Evolutionary conservation across 2,113 vertebrate species (phyloP).

Genomic region (Oenanthe oenanthe): DNA sequence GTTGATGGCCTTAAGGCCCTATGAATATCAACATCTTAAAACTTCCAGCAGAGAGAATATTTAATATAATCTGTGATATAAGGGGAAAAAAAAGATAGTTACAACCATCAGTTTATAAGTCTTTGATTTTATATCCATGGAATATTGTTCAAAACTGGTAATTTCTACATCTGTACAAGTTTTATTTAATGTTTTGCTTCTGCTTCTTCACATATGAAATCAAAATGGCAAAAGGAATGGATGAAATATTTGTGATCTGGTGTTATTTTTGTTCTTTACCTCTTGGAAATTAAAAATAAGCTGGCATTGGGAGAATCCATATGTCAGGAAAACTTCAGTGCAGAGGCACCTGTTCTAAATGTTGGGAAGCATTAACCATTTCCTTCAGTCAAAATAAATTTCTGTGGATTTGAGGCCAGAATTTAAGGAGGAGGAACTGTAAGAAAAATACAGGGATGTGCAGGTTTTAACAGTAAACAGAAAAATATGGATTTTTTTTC

Average conservation of each 20-base stretch:
- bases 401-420: neutral
- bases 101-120: neutral
- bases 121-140: neutral
- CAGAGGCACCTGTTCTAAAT: neutral
- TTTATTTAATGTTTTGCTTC: neutral
- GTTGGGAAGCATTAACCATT: neutral
- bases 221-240: neutral
- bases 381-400: neutral
- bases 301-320: neutral
- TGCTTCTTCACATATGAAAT: neutral
- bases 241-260: neutral
- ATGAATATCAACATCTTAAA: neutral
- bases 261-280: neutral
- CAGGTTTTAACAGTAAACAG: neutral
- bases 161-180: fast-evolving
- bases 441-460: neutral
- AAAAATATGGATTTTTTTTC: fast-evolving
- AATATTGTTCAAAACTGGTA: neutral
- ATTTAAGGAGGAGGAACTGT: neutral
- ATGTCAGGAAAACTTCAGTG: neutral
- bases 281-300: neutral
- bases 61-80: neutral
- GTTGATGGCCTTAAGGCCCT: neutral
- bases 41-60: neutral
- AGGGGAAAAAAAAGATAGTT: neutral